Percentiles rank a stretch among this genome's conserved stretches.
Conservation (phyloP, 2,888 invertebrate species). For the Dermolepida albohirtum region DNA sequence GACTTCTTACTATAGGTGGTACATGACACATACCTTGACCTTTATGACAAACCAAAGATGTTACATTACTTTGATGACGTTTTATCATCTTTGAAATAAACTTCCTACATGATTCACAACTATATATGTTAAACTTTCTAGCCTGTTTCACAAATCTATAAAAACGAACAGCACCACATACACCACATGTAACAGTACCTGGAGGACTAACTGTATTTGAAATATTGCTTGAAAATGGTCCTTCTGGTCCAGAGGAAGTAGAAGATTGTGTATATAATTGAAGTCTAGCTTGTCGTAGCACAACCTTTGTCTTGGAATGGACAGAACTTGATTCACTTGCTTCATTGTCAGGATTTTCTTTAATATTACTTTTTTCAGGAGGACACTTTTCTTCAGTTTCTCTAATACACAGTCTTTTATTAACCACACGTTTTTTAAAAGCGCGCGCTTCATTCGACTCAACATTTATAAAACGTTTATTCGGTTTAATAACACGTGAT, state of each 20-base stretch:
- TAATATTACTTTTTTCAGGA: slow-evolving; percentile 64
- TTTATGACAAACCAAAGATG: slow-evolving; percentile 73
- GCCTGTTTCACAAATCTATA: slow-evolving; percentile 83
- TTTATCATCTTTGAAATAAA: slow-evolving; percentile 87
- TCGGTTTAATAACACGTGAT: slow-evolving; percentile 88
- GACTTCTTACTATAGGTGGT: slow-evolving; percentile 77
- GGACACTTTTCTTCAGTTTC: slow-evolving; percentile 43
- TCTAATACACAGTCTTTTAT: slow-evolving; percentile 51
- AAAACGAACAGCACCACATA: slow-evolving; percentile 82
- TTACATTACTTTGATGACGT: slow-evolving; percentile 64
- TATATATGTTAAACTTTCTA: slow-evolving; percentile 85
- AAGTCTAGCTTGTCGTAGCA: slow-evolving; percentile 76
- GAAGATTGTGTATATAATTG: slow-evolving; percentile 68
- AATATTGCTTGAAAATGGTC: slow-evolving; percentile 73
- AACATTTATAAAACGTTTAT: slow-evolving; percentile 83
- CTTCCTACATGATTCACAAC: slow-evolving; percentile 88
- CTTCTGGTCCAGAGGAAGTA: slow-evolving; percentile 68
- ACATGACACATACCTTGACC: slow-evolving; percentile 81
- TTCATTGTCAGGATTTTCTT: slow-evolving; percentile 62
- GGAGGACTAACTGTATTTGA: slow-evolving; percentile 68
- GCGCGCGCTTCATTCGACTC: slow-evolving; percentile 61
- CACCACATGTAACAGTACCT: slow-evolving; percentile 80
- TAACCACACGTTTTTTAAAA: slow-evolving; percentile 59
- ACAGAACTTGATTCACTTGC: slow-evolving; percentile 62
- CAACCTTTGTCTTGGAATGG: slow-evolving; percentile 72